Conservation (phyloP, 2,797 vertebrate species). For the Atherinosoma microstoma region DNA sequence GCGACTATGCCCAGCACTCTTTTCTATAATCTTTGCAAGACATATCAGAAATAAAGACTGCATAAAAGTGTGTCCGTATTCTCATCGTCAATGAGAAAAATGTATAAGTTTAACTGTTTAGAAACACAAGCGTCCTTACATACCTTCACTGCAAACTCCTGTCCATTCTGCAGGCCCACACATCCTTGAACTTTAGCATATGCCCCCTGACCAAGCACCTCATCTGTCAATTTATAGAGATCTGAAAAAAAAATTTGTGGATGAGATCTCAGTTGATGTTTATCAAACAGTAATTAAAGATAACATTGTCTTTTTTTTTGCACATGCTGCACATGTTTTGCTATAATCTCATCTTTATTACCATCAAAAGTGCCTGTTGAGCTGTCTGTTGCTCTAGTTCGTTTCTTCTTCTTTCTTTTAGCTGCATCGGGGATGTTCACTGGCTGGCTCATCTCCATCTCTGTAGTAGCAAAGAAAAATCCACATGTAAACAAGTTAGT, state of each 20-base stretch:
- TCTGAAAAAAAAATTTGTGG: slow-evolving; percentile 76
- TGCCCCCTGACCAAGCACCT: slow-evolving; percentile 93
- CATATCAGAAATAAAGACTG: background rate
- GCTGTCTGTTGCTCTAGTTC: slow-evolving; percentile 87
- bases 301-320: background rate
- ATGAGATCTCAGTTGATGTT: background rate
- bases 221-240: slow-evolving; percentile 92
- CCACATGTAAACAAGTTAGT: background rate
- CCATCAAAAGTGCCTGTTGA: slow-evolving; percentile 92
- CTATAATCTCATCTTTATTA: slow-evolving; percentile 53
- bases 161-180: slow-evolving; percentile 90
- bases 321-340: background rate
- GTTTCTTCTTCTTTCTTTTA: slow-evolving; percentile 93
- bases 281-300: background rate
- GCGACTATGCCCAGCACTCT: slow-evolving; percentile 92
- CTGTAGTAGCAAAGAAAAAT: slow-evolving; percentile 67
- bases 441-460: slow-evolving; percentile 90
- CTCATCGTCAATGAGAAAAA: background rate
- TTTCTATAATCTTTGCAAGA: slow-evolving; percentile 91
- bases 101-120: background rate
- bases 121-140: slow-evolving; percentile 15
- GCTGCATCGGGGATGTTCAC: slow-evolving; percentile 87
- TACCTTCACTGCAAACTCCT: slow-evolving; percentile 96
- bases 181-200: slow-evolving; percentile 97
- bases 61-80: background rate